Conservation (phyloP, 2,888 invertebrate genomes). For the Eucera pruinosa region DNA sequence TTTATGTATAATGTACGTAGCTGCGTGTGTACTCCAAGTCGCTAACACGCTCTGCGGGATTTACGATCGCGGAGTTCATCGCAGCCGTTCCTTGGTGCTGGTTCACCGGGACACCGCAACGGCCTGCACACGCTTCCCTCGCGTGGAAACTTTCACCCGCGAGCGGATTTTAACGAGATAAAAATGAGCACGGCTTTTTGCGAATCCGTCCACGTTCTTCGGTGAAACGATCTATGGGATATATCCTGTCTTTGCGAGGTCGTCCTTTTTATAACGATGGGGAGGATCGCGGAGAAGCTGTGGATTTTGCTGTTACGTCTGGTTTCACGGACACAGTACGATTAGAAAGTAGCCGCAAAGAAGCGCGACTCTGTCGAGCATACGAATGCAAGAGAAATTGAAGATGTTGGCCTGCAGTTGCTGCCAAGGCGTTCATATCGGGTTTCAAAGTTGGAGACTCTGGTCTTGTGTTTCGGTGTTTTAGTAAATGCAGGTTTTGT, state of each 20-base stretch:
- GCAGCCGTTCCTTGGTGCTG: slow-evolving; percentile 40
- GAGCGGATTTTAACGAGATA: slow-evolving; percentile 51
- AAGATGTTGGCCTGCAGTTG: neutral
- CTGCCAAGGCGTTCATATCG: neutral
- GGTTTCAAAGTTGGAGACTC: neutral
- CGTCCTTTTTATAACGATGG: neutral
- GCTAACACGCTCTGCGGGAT: slow-evolving; percentile 59
- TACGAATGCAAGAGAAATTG: neutral
- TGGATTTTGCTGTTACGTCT: slow-evolving; percentile 4
- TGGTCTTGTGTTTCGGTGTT: neutral
- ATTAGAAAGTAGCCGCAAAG: slow-evolving; percentile 34
- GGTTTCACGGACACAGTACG: neutral
- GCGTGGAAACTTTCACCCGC: slow-evolving; percentile 49
- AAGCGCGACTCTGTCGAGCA: neutral
- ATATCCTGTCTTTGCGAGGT: neutral
- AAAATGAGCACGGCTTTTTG: slow-evolving; percentile 21
- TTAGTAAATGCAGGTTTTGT: neutral
- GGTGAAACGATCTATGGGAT: slow-evolving; percentile 3
- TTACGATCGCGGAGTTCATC: slow-evolving; percentile 67
- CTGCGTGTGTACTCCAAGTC: slow-evolving; percentile 49
- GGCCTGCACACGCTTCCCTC: slow-evolving; percentile 12
- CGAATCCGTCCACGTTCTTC: neutral
- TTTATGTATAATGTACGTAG: slow-evolving; percentile 65
- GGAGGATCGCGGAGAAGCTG: neutral
- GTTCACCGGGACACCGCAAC: slow-evolving; percentile 38